These are phyloP conservation scores for Brienomyrus brachyistius DNA, from an alignment of 2,113 vertebrate genomes.

Conservation along the genomic window DNA sequence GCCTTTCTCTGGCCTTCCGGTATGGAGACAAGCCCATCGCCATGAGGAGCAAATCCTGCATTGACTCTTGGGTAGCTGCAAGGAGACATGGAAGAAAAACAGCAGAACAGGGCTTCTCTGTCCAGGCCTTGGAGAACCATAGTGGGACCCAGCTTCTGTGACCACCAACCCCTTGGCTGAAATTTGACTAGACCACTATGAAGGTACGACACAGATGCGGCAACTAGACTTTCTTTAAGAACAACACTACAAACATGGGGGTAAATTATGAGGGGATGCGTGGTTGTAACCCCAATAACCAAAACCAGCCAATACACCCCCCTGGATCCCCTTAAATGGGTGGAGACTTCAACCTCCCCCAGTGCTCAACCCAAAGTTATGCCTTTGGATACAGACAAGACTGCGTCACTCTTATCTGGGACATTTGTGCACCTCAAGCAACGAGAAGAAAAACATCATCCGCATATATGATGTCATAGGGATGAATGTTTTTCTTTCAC, in stretches of 20 bases:
- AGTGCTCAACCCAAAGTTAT: too few relatives aligned
- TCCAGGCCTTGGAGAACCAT: not conserved
- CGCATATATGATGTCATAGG: not conserved
- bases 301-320: too few relatives aligned
- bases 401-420: not conserved
- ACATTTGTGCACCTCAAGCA: not conserved
- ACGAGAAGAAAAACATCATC: not conserved
- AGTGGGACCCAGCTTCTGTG: not conserved
- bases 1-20: not conserved
- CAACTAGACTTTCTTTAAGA: not conserved
- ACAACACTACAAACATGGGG: not conserved
- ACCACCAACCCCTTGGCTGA: not conserved
- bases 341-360: too few relatives aligned
- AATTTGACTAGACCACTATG: not conserved
- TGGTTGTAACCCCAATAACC: too few relatives aligned
- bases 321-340: too few relatives aligned
- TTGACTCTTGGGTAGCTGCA: not conserved
- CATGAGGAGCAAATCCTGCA: not conserved
- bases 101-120: not conserved
- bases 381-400: not conserved
- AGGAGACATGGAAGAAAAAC: not conserved
- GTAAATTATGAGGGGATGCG: not conserved
- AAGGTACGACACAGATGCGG: not conserved
- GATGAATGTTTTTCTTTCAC: not conserved
- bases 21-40: not conserved